Percentiles rank a stretch among this genome's conserved stretches.
Conservation (phyloP, 2,888 invertebrate genomes). For the Idaea aversata region DNA sequence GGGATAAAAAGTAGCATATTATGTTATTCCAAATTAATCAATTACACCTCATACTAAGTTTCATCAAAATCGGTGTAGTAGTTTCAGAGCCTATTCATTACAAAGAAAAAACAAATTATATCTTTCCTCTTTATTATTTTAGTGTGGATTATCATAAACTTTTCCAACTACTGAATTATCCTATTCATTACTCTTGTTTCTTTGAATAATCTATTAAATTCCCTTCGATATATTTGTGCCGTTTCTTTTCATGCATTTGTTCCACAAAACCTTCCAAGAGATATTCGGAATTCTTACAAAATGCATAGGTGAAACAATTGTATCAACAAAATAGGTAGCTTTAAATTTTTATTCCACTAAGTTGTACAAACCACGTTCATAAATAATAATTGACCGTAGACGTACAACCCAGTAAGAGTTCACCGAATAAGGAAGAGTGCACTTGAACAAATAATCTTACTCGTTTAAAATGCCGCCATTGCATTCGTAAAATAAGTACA, state of each 20-base stretch:
- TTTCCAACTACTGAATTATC: background rate
- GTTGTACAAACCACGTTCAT: conserved; percentile 20
- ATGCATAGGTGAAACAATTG: conserved; percentile 22
- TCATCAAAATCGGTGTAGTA: too few species aligned
- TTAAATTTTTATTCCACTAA: conserved; percentile 25
- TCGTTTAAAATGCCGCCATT: conserved; percentile 45
- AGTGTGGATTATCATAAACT: background rate
- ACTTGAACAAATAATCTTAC: conserved; percentile 66
- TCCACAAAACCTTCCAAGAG: background rate
- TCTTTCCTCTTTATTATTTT: too few species aligned
- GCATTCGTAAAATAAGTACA: conserved; percentile 47
- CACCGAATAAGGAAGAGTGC: conserved; percentile 59
- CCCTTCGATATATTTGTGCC: background rate
- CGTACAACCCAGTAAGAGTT: conserved; percentile 36
- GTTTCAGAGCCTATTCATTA: too few species aligned
- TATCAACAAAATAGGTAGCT: conserved; percentile 21
- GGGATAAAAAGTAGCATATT: too few species aligned
- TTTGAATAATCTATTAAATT: background rate
- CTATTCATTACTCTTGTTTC: background rate
- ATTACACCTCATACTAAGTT: too few species aligned
- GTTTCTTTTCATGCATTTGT: background rate
- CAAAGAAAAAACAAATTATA: too few species aligned
- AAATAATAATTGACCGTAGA: conserved; percentile 35
- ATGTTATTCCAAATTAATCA: too few species aligned
- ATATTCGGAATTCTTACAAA: background rate